Base-by-base conservation (phyloP, 1,140 invertebrate species). In the Drosophila parabipectinata region DNA sequence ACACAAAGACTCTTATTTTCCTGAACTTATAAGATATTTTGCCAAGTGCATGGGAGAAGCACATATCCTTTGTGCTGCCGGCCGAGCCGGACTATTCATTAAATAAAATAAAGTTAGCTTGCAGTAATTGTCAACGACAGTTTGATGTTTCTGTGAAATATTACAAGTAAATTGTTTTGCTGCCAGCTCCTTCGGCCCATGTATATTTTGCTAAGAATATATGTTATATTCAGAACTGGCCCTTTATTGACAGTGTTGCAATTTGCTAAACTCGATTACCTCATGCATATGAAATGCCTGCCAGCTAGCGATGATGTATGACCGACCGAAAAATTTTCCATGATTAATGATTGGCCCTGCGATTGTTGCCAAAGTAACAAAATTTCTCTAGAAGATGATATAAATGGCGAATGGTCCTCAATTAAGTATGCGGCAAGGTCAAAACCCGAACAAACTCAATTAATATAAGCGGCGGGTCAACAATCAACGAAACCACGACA, bases 71-170 rank as follows among this genome's bases (percentile, higher is more conserved):
- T 88, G 63, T 60, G 56, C 63, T 58, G 60, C 48, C 26, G 10
- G 21, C 21, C 37, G 59, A 44, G 53, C 63, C 68, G 53, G 68
- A 80, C 48, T 63, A 89, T 89, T 88, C 83, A 88, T 88, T 89
- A 88, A 88, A 88, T 79, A 89, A 79, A 89, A 83, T 83, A 79
- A 88, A 82, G 81, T 72, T 73, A 73, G 60, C 56, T 72, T 89
- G 76, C 71, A 74, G 84, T 88, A 88, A 88, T 88, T 88, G 83
- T 88, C 83, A 89, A 89, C 77, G 83, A 83, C 83, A 89, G 83
- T 83, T 88, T 89, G 83, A 88, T 79, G 83, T 82, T 79, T 77
- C 60, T 89, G 63, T 88, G 79, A 88, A 88, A 89, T 88, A 88
- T 88, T 89, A 71, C 67, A 62, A 73, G 84, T 74, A 88, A 88